Evolutionary conservation across 2,888 invertebrate species (phyloP), one percentile per base, ranked within the genome.

Genomic region (Meghimatium bilineatum): DNA sequence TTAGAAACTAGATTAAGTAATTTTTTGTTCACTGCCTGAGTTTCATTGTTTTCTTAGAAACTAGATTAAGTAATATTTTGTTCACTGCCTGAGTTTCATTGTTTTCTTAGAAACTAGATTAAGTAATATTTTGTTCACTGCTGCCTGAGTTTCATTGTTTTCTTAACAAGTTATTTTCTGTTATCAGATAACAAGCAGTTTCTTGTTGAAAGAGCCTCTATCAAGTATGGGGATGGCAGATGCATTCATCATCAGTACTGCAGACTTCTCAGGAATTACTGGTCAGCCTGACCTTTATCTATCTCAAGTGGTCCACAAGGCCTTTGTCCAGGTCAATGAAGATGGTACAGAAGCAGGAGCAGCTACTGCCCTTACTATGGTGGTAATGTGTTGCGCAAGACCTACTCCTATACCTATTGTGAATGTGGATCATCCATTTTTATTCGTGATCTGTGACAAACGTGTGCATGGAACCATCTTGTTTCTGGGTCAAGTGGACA

Each of bases 271-370:
- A 26, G 92, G 90, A 23, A 83, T 86, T 72, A 91, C 93, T 74
- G 89, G 88, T 38, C 85, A 86, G 17, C 84, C 82, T 0, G 83
- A 88, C 23, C 78, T 92, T n/a, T 90, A 83, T 83, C 88, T 93
- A 6, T 91, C 91, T 5, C 84, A 90, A 56, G 90, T 92, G 2
- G 80, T 91, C 26, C 93, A 93, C 86, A 92, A 93, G 87, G 92
- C 93, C 6, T 92, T 92, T 84, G 88, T 93, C 36, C 91, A 93
- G 71, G 92, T 93, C 0, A 92, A 91, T 82, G 93, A 93, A 83
- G 91, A 93, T 78, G 93, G 93, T 0, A 90, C 91, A 2, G 92
- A 92, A 79, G 93, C 93, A 3, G 92, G 93, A 12, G 92, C 92
- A 12, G 92, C 93, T 10, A 92, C 89, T 17, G 90, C 83, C 34